These are phyloP conservation scores for Cepaea hortensis DNA, from an alignment of 2,888 invertebrate species.

Conservation along the genomic window DNA sequence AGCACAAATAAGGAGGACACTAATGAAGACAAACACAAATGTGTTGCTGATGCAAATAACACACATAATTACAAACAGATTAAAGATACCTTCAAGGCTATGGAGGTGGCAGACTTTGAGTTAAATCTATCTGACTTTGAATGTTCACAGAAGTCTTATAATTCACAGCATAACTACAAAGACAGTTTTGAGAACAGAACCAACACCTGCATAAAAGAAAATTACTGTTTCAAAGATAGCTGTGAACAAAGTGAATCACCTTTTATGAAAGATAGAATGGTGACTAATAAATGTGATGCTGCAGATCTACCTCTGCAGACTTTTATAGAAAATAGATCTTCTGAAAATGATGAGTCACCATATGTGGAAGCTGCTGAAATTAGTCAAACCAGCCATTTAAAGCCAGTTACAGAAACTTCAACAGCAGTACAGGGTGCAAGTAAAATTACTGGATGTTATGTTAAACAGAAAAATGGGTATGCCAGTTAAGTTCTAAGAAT, in stretches of 20 bases:
- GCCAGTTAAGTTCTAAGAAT: neutral
- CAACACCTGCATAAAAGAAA: neutral
- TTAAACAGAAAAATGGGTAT: neutral
- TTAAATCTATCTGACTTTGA: constrained; percentile 28
- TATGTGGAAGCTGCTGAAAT: neutral
- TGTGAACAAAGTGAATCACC: constrained; percentile 11
- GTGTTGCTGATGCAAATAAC: neutral
- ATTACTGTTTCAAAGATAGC: neutral
- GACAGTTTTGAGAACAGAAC: neutral
- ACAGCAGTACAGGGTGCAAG: neutral
- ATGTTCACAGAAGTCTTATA: constrained; percentile 11
- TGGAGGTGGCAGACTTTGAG: constrained; percentile 26
- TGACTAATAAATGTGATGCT: neutral
- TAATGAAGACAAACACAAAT: neutral
- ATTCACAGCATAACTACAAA: neutral
- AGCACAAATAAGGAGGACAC: neutral
- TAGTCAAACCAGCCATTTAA: neutral
- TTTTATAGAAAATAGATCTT: neutral
- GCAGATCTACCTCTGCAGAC: neutral
- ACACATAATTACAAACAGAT: neutral
- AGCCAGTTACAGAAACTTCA: neutral
- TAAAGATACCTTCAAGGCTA: neutral
- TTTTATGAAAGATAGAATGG: neutral
- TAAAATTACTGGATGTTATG: neutral
- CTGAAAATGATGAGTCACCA: constrained; percentile 23